Evolutionary conservation across 2,888 invertebrate genomes (phyloP).

Genomic region (Desoria tigrina): DNA sequence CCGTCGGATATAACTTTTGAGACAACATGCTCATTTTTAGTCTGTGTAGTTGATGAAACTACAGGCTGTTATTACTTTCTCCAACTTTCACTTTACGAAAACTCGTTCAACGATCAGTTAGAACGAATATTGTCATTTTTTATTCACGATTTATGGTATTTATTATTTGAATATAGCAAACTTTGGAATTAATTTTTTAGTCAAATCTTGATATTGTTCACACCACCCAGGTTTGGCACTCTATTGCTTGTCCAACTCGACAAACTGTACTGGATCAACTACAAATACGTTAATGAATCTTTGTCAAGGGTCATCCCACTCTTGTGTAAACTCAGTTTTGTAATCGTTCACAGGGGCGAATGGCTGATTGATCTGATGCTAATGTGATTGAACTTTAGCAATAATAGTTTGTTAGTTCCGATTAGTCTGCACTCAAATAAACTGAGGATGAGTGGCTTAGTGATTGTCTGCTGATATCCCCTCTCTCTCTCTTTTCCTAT

Average conservation of each 20-base stretch:
- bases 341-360: slow-evolving; percentile 9
- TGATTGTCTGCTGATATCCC: too few species aligned
- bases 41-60: not conserved
- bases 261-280: not conserved
- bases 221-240: not conserved
- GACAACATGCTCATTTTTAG: slow-evolving; percentile 33
- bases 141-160: slow-evolving; percentile 9
- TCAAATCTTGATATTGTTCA: slow-evolving; percentile 1
- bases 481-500: too few species aligned
- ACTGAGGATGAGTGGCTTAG: too few species aligned
- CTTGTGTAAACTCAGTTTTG: not conserved
- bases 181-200: not conserved
- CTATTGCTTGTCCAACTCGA: not conserved
- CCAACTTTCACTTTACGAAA: slow-evolving; percentile 18
- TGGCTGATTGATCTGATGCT: not conserved
- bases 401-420: slow-evolving; percentile 9
- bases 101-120: slow-evolving; percentile 8
- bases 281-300: not conserved
- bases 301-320: not conserved
- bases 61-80: slow-evolving; percentile 8
- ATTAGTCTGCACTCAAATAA: slow-evolving; percentile 1
- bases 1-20: slow-evolving; percentile 40
- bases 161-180: slow-evolving; percentile 5
- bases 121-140: not conserved
- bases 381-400: slow-evolving; percentile 10